Evolutionary conservation across 2,888 invertebrate species (phyloP).

Genomic region (Pinctada fucata): DNA sequence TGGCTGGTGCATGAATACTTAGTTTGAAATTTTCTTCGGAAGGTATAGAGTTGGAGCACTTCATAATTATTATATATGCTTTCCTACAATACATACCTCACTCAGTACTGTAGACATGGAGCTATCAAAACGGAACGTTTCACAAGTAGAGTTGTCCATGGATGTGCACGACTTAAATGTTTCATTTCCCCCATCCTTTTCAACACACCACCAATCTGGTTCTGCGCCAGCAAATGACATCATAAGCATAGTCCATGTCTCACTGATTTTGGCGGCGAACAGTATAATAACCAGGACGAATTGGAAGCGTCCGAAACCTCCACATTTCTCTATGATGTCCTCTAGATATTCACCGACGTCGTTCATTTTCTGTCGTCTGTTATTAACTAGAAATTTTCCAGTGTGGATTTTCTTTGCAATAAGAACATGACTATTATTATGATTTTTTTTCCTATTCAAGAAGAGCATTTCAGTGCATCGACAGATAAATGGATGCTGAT

Average conservation of each 20-base stretch:
- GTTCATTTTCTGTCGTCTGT: no score
- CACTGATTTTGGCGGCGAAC: conserved; percentile 24
- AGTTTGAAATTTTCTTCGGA: no score
- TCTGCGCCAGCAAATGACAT: conserved; percentile 41
- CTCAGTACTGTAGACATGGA: not conserved
- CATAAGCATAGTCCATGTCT: conserved; percentile 41
- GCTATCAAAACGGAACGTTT: not conserved
- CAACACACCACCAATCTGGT: conserved; percentile 44
- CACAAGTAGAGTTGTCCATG: not conserved
- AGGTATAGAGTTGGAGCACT: no score
- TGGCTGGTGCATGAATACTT: no score
- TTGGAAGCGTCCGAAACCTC: conserved; percentile 43
- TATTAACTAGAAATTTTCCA: no score
- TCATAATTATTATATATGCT: no score
- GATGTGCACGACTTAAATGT: not conserved
- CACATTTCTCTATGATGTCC: conserved; percentile 30
- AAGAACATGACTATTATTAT: no score
- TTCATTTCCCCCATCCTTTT: not conserved
- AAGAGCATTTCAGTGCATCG: no score
- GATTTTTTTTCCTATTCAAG: no score
- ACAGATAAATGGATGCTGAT: no score
- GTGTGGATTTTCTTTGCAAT: no score
- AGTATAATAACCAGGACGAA: conserved; percentile 31
- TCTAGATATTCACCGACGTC: conserved; percentile 34
- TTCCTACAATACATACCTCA: not conserved